Conservation (phyloP, 1,140 invertebrate species). For the Drosophila trapezifrons region DNA sequence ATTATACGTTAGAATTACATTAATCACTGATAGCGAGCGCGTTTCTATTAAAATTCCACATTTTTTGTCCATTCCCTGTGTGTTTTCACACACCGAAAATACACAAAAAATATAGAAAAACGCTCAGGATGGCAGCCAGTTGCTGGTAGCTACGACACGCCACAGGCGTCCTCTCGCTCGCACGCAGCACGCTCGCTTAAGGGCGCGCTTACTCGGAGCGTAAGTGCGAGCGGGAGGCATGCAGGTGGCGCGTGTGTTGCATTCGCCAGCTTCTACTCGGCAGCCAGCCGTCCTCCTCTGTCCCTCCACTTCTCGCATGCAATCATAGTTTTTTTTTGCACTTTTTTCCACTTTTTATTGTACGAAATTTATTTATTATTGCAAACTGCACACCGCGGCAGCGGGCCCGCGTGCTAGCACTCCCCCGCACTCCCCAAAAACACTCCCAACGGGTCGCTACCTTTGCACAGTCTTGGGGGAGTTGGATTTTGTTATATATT, state of each 20-base stretch:
- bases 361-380: conserved; percentile 75
- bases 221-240: conserved; percentile 67
- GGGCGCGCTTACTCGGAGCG: conserved; percentile 64
- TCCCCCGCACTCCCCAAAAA: conserved; percentile 11
- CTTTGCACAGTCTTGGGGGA: conserved; percentile 57
- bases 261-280: conserved; percentile 59
- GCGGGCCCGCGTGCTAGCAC: background rate
- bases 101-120: conserved; percentile 78
- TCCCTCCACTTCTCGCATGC: conserved; percentile 41
- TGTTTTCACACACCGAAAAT: conserved; percentile 63
- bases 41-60: conserved; percentile 36
- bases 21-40: background rate
- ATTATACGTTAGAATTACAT: conserved; percentile 6
- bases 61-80: conserved; percentile 66
- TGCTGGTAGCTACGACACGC: conserved; percentile 48
- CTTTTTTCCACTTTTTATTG: conserved; percentile 75
- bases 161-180: conserved; percentile 58
- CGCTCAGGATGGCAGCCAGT: conserved; percentile 39
- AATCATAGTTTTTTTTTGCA: conserved; percentile 74
- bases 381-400: conserved; percentile 47
- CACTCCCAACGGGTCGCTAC: conserved; percentile 44
- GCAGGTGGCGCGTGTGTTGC: conserved; percentile 65
- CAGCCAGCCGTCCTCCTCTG: conserved; percentile 48
- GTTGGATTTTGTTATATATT: conserved; percentile 69
- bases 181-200: conserved; percentile 63